These are phyloP conservation scores for Pangasius djambal DNA, from an alignment of 2,797 vertebrate species.

Conservation along the genomic window DNA sequence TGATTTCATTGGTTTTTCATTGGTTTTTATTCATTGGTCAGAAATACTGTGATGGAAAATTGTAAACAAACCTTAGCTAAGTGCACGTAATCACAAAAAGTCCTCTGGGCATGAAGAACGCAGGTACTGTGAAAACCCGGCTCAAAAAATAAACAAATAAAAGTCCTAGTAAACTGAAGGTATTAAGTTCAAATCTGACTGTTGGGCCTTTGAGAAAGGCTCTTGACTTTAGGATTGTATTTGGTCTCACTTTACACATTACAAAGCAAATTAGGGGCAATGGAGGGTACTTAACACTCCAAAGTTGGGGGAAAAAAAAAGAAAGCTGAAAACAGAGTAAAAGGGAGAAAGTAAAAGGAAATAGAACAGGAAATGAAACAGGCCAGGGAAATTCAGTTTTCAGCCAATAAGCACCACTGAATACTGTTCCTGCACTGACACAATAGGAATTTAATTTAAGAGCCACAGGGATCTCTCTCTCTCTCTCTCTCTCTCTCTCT, in stretches of 20 bases:
- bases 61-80: background rate
- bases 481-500: constrained; percentile 16
- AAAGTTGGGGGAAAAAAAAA: background rate
- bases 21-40: background rate
- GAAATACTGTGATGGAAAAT: background rate
- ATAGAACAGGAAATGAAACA: constrained; percentile 52
- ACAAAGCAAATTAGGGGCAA: constrained; percentile 48
- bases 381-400: constrained; percentile 63
- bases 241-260: background rate
- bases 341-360: constrained; percentile 25
- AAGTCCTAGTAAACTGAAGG: background rate
- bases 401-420: constrained; percentile 73
- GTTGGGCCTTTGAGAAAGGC: background rate
- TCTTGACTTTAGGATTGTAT: background rate
- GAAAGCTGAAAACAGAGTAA: constrained; percentile 8
- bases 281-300: constrained; percentile 30
- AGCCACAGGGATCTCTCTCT: constrained; percentile 69
- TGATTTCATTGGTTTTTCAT: background rate
- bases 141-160: background rate
- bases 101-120: background rate
- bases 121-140: background rate
- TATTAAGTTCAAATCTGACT: background rate
- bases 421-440: constrained; percentile 81
- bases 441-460: constrained; percentile 84
- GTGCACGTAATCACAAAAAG: background rate